A percentile compares a stretch with the other conserved stretches of the same genome.
Evolutionary conservation across 2,888 invertebrate genomes (phyloP).

Genomic region (Apotomis turbidana): DNA sequence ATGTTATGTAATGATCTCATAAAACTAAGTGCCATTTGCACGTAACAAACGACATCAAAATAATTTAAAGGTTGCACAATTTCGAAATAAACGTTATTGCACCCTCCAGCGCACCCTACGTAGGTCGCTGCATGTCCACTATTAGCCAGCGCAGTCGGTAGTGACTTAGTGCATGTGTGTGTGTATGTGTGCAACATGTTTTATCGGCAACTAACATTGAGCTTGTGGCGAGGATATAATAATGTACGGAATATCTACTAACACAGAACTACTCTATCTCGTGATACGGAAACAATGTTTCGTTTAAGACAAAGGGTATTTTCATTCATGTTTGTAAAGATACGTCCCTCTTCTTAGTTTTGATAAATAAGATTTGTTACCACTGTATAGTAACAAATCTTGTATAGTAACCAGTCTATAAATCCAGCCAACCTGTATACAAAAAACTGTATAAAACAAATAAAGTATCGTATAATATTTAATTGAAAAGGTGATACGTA

Average conservation of each 20-base stretch:
- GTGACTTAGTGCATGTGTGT: slow-evolving; percentile 5
- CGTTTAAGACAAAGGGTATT: background rate
- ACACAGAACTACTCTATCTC: background rate
- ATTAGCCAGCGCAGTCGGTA: slow-evolving; percentile 21
- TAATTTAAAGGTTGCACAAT: background rate
- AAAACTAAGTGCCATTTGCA: background rate
- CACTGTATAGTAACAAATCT: too few species aligned
- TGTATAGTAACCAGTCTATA: too few species aligned
- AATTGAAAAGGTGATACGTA: too few species aligned
- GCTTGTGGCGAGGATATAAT: slow-evolving; percentile 22
- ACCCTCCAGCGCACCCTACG: slow-evolving; percentile 21
- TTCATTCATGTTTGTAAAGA: too few species aligned
- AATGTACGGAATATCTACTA: slow-evolving; percentile 7
- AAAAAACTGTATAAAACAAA: too few species aligned
- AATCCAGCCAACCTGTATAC: too few species aligned
- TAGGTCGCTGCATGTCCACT: slow-evolving; percentile 23
- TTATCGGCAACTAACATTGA: slow-evolving; percentile 34
- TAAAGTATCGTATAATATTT: too few species aligned
- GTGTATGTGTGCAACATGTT: slow-evolving; percentile 30
- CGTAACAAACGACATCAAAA: background rate
- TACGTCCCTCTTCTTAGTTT: too few species aligned
- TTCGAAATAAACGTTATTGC: background rate
- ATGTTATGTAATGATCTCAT: too few species aligned
- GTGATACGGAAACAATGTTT: slow-evolving; percentile 19
- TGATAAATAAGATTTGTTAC: too few species aligned